These are phyloP conservation scores for Meiosimyza platycephala DNA, from an alignment of 2,888 invertebrate species.

Conservation along the genomic window DNA sequence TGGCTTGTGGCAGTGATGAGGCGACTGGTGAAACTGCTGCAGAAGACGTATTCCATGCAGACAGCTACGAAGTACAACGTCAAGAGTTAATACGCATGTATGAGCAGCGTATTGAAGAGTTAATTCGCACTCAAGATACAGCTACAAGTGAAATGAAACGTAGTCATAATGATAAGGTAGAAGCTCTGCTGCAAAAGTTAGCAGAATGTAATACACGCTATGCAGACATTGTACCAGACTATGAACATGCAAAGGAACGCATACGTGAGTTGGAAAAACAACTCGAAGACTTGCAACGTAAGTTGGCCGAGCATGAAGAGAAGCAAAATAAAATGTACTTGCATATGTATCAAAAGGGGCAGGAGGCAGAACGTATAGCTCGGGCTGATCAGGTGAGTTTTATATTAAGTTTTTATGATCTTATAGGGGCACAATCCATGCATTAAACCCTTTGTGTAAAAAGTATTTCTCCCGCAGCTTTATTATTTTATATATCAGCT, in stretches of 20 bases:
- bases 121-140: slow-evolving; percentile 72
- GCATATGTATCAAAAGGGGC: slow-evolving; percentile 85
- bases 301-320: slow-evolving; percentile 77
- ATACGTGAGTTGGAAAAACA: slow-evolving; percentile 79
- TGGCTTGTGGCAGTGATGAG: slow-evolving; percentile 56
- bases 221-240: slow-evolving; percentile 80
- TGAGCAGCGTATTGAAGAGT: slow-evolving; percentile 80
- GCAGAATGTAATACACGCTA: slow-evolving; percentile 82
- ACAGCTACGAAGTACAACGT: slow-evolving; percentile 74
- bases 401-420: not conserved
- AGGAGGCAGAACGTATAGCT: slow-evolving; percentile 81
- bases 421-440: no score
- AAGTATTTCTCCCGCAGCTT: not conserved
- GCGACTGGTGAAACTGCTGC: slow-evolving; percentile 47
- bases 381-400: slow-evolving; percentile 75
- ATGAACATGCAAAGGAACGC: slow-evolving; percentile 77
- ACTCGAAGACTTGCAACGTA: slow-evolving; percentile 76
- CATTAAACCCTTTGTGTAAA: no score
- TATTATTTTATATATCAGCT: not conserved
- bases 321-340: slow-evolving; percentile 82
- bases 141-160: slow-evolving; percentile 83
- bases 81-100: slow-evolving; percentile 77
- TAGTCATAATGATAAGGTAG: slow-evolving; percentile 83
- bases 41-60: slow-evolving; percentile 56
- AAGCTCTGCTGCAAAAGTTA: slow-evolving; percentile 77